Conservation (phyloP, 2,797 vertebrate genomes). For the Syngnathus acus region DNA sequence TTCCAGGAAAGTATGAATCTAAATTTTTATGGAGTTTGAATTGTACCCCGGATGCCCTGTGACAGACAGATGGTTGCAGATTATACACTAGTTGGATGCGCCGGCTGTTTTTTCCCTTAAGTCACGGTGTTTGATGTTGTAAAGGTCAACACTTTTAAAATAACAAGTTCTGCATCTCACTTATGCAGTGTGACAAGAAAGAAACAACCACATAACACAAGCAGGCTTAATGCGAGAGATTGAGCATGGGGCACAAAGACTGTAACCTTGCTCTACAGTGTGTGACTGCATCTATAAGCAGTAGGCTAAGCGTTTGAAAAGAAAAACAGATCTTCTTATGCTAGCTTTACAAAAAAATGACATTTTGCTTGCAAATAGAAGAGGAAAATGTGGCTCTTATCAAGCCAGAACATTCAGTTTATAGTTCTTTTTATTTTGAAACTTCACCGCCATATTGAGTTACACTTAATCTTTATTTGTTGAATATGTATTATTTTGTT, state of each 20-base stretch:
- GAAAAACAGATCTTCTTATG: background rate
- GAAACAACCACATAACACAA: conserved; percentile 48
- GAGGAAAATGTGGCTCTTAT: background rate
- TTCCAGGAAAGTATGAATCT: conserved; percentile 42
- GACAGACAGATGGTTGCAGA: conserved; percentile 61
- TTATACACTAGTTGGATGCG: conserved; percentile 44
- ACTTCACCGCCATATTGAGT: background rate
- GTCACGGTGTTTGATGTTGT: conserved; percentile 55
- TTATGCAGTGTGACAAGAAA: conserved; percentile 51
- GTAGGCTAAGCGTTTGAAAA: background rate
- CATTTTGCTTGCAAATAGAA: background rate
- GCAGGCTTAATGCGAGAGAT: conserved; percentile 39
- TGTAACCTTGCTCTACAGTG: conserved; percentile 20
- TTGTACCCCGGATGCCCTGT: conserved; percentile 30
- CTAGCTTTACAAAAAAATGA: background rate
- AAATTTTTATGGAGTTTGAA: conserved; percentile 5
- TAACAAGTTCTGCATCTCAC: conserved; percentile 34
- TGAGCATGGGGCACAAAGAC: conserved; percentile 14
- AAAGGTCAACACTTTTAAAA: conserved; percentile 56
- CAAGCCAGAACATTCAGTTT: background rate
- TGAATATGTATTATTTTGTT: background rate
- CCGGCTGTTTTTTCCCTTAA: conserved; percentile 51
- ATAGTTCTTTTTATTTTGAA: background rate
- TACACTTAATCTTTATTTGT: background rate
- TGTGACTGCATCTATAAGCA: conserved; percentile 15